Base-by-base conservation (phyloP, 2,797 vertebrate species). In the Micromesistius poutassou region DNA sequence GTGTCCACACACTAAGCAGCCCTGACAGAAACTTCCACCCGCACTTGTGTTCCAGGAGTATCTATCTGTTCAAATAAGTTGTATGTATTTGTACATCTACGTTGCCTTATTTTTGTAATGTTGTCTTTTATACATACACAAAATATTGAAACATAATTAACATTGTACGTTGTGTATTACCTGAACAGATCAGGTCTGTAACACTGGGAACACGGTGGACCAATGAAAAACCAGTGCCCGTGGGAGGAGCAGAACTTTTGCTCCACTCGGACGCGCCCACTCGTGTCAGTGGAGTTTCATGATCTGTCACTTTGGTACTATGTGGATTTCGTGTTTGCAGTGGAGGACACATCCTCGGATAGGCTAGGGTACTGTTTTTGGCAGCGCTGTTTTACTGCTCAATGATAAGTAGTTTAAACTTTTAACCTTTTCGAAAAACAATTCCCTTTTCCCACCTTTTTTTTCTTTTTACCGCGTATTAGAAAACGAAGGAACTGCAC, bases 271-370 rank as follows among this genome's bases (percentile, higher is more conserved):
- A 62, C 55, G 28, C 62, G 62, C 62, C 62, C 62, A 28, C 62
- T 68, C 25, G 91, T 92, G 91, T 91, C 92, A 92, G 89, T 80
- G 66, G 88, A 91, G 88, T 92, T 91, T 91, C 83, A 82, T 86
- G 87, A 92, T 92, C 91, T 93, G 91, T 93, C 92, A 92, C 83
- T 88, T 72, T 3, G 70, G 70, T 16, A 62, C 40, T 30, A 78
- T 87, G 82, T 78, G 88, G 88, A 84, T 80, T 68, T 0, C 72
- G 6, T 77, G 74, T 79, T 70, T 25, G 66, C 9, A 70, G 25
- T 71, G 30, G 30, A 71, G 25, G 25, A 71, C 68, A 13, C 68
- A 6, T 30, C 28, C 68, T 8, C 68, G 30, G 30, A 19, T 33
- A 22, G 87, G 14, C 87, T 75, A 87, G 87, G 87, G 82, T 83